Base-by-base conservation (phyloP, 2,797 vertebrate genomes). In the Bufotes viridis region DNA sequence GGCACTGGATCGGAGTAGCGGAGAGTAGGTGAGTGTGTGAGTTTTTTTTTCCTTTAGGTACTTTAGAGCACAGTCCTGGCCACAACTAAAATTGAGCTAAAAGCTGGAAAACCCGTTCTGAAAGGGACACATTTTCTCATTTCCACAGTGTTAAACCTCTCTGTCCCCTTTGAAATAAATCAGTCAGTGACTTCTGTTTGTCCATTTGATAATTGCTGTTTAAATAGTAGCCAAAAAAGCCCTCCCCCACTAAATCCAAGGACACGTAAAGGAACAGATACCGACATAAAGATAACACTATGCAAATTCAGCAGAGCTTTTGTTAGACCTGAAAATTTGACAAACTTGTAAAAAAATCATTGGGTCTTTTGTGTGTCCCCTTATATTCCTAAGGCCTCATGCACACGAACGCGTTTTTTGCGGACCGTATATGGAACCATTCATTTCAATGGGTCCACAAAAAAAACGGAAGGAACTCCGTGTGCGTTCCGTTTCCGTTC, bases 221-320 rank as follows among this genome's bases (percentile, higher is more conserved):
- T 34, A 84, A 84, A 84, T 74, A 74, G 24, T 34, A 22, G 10
- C 82, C 2, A 49, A 82, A 84, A 61, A 70, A 84, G 70, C 57
- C 74, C n/a, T n/a, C 34, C 22, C 51, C 82, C 34, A 11, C 70
- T 76, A n/a, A 76, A 51, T 84, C 51, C 82, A 84, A 84, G 82
- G 70, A 76, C 82, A 76, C 20, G 34, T 42, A 51, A 84, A 84
- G 29, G 70, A 76, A 84, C 82, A n/a, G 70, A 84, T 84, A 84
- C 7, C 7, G 70, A 60, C 17, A 15, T 14, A 6, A 7, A 75
- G 82, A 84, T 84, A 84, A 75, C 55, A 63, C 49, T 84, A 34
- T 76, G 76, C 22, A 61, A 10, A 75, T 24, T 61, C 55, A 84
- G 70, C 82, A 75, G 29, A 74, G 20, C 51, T 60, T 74, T 75